Evolutionary conservation across 2,113 vertebrate genomes (phyloP).

Genomic region (Oncorhynchus masou): DNA sequence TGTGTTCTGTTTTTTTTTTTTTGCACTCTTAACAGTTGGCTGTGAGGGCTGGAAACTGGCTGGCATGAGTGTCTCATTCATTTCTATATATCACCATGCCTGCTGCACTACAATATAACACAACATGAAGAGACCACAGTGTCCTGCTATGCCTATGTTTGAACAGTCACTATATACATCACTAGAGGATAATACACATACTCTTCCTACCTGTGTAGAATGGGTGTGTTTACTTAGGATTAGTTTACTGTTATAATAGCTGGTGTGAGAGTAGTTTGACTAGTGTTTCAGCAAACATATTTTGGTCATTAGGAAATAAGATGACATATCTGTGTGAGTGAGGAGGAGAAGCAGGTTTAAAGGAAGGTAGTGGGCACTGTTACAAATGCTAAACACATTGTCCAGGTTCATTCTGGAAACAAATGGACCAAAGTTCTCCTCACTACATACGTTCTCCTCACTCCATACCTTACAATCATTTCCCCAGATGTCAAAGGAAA

Average conservation of each 20-base stretch:
- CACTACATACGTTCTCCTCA: background rate
- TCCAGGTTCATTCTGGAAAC: background rate
- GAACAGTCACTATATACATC: background rate
- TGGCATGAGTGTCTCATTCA: constrained; percentile 50
- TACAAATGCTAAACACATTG: background rate
- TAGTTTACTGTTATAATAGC: background rate
- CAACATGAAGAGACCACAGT: background rate
- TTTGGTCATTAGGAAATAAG: background rate
- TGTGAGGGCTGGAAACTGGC: constrained; percentile 45
- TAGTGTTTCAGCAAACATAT: background rate
- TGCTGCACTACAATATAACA: constrained; percentile 13
- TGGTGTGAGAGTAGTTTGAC: background rate
- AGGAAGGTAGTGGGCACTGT: background rate
- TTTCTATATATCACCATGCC: constrained; percentile 21
- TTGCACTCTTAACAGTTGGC: constrained; percentile 42
- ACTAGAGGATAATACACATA: background rate
- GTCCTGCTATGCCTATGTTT: background rate
- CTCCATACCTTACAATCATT: background rate
- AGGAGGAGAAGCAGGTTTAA: background rate
- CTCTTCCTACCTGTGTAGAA: background rate
- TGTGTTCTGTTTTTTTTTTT: constrained; percentile 41
- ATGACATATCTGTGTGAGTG: background rate
- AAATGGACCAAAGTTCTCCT: background rate
- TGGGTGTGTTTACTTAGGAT: background rate
- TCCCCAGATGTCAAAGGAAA: background rate